A percentile compares a stretch with the other conserved stretches of the same genome.
Conservation (phyloP, 2,797 vertebrate species). For the Platyrinchus mystaceus region DNA sequence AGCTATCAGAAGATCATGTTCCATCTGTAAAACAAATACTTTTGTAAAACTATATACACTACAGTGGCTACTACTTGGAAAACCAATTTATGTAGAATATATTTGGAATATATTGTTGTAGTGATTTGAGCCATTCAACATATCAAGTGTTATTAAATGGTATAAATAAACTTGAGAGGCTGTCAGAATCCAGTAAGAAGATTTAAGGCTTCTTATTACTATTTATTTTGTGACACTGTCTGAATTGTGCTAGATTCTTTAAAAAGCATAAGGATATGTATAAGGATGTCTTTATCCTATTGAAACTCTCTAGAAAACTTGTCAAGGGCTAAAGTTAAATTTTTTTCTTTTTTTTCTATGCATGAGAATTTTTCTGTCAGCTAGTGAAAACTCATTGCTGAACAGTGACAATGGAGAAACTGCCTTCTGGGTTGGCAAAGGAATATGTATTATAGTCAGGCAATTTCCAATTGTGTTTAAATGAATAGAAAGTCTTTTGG, state of each 20-base stretch:
- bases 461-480: background rate
- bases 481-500: background rate
- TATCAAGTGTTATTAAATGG: background rate
- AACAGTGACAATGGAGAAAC: background rate
- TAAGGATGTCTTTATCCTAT: background rate
- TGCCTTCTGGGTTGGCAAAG: background rate
- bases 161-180: background rate
- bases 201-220: background rate
- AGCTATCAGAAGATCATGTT: background rate
- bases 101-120: background rate
- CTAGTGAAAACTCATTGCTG: background rate
- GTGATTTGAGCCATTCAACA: background rate
- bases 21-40: background rate
- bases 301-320: background rate
- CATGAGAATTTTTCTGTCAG: background rate
- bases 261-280: background rate
- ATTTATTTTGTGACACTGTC: background rate
- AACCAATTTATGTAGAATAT: background rate
- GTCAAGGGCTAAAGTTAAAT: background rate
- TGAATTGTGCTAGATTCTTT: background rate
- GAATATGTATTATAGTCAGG: background rate
- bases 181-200: background rate
- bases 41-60: fast-evolving
- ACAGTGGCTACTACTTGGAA: background rate
- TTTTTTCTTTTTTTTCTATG: background rate